A percentile compares a stretch with the other conserved stretches of the same genome.
phyloP scores from a whole-genome alignment of 2,113 vertebrate genomes.

The Merops nubicus region DNA sequence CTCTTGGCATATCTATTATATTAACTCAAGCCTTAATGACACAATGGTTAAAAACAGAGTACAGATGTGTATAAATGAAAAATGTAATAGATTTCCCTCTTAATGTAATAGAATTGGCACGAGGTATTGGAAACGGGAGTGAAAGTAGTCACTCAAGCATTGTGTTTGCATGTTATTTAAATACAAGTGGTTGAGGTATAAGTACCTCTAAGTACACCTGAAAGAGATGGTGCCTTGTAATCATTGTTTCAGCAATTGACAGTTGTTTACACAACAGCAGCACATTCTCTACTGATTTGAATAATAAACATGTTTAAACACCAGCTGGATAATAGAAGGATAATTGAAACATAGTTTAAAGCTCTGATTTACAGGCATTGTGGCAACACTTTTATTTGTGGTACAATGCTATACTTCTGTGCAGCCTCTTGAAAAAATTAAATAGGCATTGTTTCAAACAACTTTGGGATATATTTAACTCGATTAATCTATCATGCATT shows the following conservation, averaged over 20 bases:
- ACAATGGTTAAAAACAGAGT: constrained; percentile 83
- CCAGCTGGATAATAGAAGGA: constrained; percentile 87
- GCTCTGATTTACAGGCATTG: constrained; percentile 85
- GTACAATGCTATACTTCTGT: constrained; percentile 78
- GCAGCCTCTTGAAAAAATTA: constrained; percentile 68
- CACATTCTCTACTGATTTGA: constrained; percentile 85
- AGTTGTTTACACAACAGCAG: constrained; percentile 88
- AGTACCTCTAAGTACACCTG: constrained; percentile 86
- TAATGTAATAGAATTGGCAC: constrained; percentile 85
- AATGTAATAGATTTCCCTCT: constrained; percentile 85
- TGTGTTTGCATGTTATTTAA: constrained; percentile 86
- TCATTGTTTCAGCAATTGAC: constrained; percentile 88
- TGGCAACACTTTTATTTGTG: constrained; percentile 79
- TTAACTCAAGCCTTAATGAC: constrained; percentile 79
- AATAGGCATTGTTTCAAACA: constrained; percentile 77
- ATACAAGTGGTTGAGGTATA: constrained; percentile 82
- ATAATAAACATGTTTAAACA: constrained; percentile 89
- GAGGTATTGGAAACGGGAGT: constrained; percentile 72
- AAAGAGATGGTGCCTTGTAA: constrained; percentile 84
- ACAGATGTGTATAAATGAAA: constrained; percentile 83
- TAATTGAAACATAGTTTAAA: constrained; percentile 89
- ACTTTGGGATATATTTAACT: constrained; percentile 75
- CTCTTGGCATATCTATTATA: constrained; percentile 78
- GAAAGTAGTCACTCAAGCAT: constrained; percentile 83
- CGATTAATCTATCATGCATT: constrained; percentile 66